Conservation (phyloP, 2,888 invertebrate genomes). For the Yponomeuta evonymella region DNA sequence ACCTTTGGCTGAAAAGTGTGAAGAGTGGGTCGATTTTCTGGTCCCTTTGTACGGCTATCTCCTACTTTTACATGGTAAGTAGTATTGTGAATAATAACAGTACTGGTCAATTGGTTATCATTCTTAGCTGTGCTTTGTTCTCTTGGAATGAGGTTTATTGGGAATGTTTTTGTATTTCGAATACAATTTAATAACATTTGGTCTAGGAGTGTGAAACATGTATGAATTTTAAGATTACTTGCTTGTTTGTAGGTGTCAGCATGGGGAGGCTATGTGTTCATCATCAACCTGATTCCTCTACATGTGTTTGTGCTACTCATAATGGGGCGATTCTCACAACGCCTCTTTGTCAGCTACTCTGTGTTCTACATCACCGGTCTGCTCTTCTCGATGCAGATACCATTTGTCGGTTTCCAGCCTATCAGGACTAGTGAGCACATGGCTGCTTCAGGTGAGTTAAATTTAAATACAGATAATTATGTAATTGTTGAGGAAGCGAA, state of each 20-base stretch:
- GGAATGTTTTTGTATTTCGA: background rate
- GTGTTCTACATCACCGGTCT: conserved; percentile 98
- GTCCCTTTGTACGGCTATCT: conserved; percentile 94
- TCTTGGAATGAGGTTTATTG: too few species aligned
- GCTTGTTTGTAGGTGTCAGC: conserved; percentile 86
- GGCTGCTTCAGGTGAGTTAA: conserved; percentile 90
- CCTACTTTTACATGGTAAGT: conserved; percentile 99
- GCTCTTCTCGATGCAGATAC: conserved; percentile 97
- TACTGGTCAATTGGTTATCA: background rate
- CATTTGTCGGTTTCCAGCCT: conserved; percentile 98
- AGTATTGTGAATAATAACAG: background rate
- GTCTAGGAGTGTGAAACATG: background rate
- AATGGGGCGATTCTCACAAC: conserved; percentile 96
- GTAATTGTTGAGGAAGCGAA: background rate
- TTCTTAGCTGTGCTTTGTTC: background rate
- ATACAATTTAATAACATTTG: background rate
- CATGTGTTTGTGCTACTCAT: conserved; percentile 96
- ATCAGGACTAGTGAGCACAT: conserved; percentile 99
- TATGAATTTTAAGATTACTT: background rate
- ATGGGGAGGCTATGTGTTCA: conserved; percentile 99
- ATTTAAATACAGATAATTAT: background rate
- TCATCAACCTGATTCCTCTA: conserved; percentile 98
- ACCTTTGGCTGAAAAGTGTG: conserved; percentile 97
- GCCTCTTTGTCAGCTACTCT: conserved; percentile 95
- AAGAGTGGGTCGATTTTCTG: conserved; percentile 98